Evolutionary conservation across 2,888 invertebrate genomes (phyloP).

Genomic region (Hypercompe scribonia): DNA sequence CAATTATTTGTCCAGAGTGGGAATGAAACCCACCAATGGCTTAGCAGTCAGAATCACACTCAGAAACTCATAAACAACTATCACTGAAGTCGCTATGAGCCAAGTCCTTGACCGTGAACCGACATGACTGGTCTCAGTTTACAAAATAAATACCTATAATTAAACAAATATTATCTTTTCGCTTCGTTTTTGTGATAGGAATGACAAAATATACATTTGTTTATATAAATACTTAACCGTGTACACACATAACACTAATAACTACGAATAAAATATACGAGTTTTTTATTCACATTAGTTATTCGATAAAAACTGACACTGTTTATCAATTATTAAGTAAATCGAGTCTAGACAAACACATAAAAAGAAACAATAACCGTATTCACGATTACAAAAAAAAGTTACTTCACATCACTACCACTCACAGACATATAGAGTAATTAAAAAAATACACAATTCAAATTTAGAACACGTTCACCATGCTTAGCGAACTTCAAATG

Average conservation of each 20-base stretch:
- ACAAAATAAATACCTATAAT: background rate
- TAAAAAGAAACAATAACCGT: constrained; percentile 10
- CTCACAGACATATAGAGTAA: background rate
- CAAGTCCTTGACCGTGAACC: background rate
- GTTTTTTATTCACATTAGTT: background rate
- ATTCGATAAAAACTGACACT: constrained; percentile 1
- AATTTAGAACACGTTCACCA: constrained; percentile 46
- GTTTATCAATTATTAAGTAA: background rate
- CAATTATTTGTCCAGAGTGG: background rate
- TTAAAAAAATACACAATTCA: constrained; percentile 13
- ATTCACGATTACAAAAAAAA: constrained; percentile 18
- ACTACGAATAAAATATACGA: background rate
- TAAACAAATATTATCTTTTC: background rate
- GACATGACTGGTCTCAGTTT: background rate
- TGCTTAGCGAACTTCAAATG: constrained; percentile 30
- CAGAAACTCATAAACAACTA: background rate
- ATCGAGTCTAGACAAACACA: background rate
- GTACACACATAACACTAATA: background rate
- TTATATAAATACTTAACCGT: background rate
- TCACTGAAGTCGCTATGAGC: background rate
- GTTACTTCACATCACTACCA: constrained; percentile 45
- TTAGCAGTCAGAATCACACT: background rate
- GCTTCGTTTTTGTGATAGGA: background rate
- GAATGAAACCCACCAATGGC: background rate
- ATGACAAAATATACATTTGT: background rate